Conservation (phyloP, 1,140 invertebrate species). For the Calliphora vicina region DNA sequence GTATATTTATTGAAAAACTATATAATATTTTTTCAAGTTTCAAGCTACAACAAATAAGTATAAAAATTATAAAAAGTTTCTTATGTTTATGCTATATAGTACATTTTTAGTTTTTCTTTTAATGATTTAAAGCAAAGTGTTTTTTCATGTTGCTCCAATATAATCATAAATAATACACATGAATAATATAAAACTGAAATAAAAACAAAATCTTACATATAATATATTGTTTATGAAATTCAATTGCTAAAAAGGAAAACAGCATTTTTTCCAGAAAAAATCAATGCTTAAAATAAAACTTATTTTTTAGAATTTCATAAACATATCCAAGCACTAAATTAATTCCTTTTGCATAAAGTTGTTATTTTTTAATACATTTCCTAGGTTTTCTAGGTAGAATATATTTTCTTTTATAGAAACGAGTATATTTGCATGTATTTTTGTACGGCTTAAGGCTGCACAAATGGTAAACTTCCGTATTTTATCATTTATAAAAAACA, state of each 20-base stretch:
- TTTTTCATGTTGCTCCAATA: background rate
- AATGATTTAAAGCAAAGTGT: background rate
- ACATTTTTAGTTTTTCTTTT: background rate
- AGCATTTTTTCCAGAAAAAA: too few relatives aligned
- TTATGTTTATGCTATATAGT: too few relatives aligned
- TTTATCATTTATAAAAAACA: background rate
- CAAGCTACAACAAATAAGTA: background rate
- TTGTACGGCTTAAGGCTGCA: background rate
- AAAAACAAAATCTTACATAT: background rate
- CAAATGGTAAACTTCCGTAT: background rate
- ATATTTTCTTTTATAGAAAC: background rate
- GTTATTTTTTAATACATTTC: too few relatives aligned
- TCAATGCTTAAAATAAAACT: too few relatives aligned
- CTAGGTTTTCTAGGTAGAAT: too few relatives aligned
- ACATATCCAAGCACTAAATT: too few relatives aligned
- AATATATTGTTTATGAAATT: background rate
- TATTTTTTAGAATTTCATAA: too few relatives aligned
- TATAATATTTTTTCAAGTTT: background rate
- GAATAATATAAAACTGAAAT: background rate
- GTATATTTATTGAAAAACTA: background rate
- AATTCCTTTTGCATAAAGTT: too few relatives aligned
- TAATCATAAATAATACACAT: background rate
- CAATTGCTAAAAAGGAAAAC: background rate
- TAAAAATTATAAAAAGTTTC: background rate
- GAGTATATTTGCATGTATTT: too few relatives aligned